A percentile compares a stretch with the other conserved stretches of the same genome.
Conservation (phyloP, 2,888 invertebrate genomes). For the Cotesia congregata region DNA sequence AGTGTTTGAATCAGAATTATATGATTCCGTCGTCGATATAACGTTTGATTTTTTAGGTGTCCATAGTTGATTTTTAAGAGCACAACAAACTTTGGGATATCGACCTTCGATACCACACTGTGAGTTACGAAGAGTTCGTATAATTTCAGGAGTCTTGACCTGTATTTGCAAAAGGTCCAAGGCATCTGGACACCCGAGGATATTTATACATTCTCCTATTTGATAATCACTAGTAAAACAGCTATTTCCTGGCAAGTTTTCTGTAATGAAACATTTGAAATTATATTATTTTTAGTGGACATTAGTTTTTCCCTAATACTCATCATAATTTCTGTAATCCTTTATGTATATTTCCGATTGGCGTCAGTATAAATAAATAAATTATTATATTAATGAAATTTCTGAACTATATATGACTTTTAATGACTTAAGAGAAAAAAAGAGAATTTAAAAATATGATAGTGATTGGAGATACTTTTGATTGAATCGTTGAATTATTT, state of each 20-base stretch:
- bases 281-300: not conserved
- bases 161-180: conserved; percentile 68
- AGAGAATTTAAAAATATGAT: no score
- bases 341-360: no score
- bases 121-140: conserved; percentile 74
- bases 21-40: not conserved
- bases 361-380: no score
- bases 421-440: no score
- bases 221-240: conserved; percentile 16
- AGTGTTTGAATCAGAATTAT: not conserved
- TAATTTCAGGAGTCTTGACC: conserved; percentile 67
- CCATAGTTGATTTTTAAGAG: conserved; percentile 17
- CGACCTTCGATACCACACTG: conserved; percentile 78
- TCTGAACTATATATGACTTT: not conserved
- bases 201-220: conserved; percentile 69
- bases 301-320: no score
- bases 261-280: not conserved
- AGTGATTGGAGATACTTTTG: no score
- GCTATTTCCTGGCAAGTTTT: not conserved
- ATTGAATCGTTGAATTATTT: no score
- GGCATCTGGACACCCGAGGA: conserved; percentile 70
- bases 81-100: conserved; percentile 76
- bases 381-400: no score
- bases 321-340: no score
- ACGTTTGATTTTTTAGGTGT: not conserved